Conservation (phyloP, 2,797 vertebrate species). For the Labroides dimidiatus region DNA sequence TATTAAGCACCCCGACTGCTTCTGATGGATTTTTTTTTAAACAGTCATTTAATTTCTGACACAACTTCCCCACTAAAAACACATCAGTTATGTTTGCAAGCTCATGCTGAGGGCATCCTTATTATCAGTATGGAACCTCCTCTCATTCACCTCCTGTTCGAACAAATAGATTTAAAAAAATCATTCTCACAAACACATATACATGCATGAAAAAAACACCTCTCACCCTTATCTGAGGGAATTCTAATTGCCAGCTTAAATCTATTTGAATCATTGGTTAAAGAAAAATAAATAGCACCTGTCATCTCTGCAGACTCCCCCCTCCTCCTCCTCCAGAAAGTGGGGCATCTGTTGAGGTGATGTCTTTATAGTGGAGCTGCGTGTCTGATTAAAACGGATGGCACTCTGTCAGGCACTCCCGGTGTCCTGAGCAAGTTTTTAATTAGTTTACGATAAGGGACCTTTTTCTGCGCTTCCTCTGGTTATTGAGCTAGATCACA, state of each 20-base stretch:
- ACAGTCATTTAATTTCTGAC: slow-evolving; percentile 46
- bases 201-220: neutral
- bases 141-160: slow-evolving; percentile 50
- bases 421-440: slow-evolving; percentile 69
- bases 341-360: slow-evolving; percentile 72
- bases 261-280: slow-evolving; percentile 43
- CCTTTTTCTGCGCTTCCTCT: slow-evolving; percentile 53
- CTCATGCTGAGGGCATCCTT: slow-evolving; percentile 32
- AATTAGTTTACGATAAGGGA: slow-evolving; percentile 74
- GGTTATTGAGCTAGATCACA: slow-evolving; percentile 53
- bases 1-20: slow-evolving; percentile 36
- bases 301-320: slow-evolving; percentile 34
- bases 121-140: slow-evolving; percentile 52
- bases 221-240: slow-evolving; percentile 10
- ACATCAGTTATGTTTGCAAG: slow-evolving; percentile 42
- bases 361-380: slow-evolving; percentile 64
- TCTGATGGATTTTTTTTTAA: slow-evolving; percentile 13
- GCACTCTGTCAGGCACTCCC: slow-evolving; percentile 62
- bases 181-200: slow-evolving; percentile 19
- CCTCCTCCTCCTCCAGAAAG: slow-evolving; percentile 39
- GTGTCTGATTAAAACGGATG: slow-evolving; percentile 71
- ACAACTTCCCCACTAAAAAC: slow-evolving; percentile 33
- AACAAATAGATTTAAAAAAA: neutral
- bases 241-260: slow-evolving; percentile 29
- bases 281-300: slow-evolving; percentile 52